Conservation (phyloP, 2,888 invertebrate species). For the Charanyca ferruginea region DNA sequence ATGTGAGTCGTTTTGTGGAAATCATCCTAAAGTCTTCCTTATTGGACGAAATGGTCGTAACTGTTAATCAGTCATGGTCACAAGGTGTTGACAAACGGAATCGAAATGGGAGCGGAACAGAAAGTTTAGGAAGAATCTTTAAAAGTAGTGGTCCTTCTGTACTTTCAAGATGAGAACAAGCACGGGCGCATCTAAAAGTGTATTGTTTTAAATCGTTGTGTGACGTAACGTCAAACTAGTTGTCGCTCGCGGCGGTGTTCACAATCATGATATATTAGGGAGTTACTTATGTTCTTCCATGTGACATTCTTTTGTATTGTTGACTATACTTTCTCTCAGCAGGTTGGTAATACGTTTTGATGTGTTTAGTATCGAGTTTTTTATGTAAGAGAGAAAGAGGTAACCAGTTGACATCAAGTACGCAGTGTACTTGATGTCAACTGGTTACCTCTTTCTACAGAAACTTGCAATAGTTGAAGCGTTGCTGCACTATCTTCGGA, state of each 20-base stretch:
- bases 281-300: conserved; percentile 13
- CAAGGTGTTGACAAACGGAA: too few species aligned
- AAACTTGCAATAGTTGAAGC: not conserved
- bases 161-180: not conserved
- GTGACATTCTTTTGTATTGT: conserved; percentile 55
- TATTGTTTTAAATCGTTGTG: conserved; percentile 12
- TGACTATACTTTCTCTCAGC: conserved; percentile 37
- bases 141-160: not conserved
- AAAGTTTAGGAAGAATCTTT: too few species aligned
- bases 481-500: too few species aligned
- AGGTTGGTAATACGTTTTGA: conserved; percentile 7
- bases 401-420: too few species aligned
- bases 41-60: too few species aligned
- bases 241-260: conserved; percentile 39
- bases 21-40: too few species aligned
- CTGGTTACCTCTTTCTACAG: not conserved
- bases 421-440: not conserved
- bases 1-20: too few species aligned
- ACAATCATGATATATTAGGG: conserved; percentile 30
- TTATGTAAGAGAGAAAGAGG: conserved; percentile 2
- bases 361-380: not conserved
- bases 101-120: too few species aligned
- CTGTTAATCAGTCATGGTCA: too few species aligned
- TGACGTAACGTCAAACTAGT: conserved; percentile 41
- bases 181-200: conserved; percentile 32